A percentile compares a stretch with the other conserved stretches of the same genome.
These are phyloP conservation scores for Nomada fucata DNA, from an alignment of 2,888 invertebrate species.

Conservation along the genomic window DNA sequence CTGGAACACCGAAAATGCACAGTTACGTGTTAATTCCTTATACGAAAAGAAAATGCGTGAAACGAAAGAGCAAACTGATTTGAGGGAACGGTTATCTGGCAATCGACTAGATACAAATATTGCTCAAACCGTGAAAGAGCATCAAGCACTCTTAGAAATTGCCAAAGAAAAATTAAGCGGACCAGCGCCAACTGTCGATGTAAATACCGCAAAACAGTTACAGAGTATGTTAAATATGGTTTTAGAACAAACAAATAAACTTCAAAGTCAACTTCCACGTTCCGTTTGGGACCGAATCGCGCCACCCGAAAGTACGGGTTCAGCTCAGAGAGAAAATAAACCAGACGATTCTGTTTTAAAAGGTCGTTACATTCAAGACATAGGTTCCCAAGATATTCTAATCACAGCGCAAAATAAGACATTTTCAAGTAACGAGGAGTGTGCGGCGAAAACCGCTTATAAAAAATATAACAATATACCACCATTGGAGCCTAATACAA, in stretches of 20 bases:
- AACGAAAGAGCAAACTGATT: conserved; percentile 72
- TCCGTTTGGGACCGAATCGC: conserved; percentile 83
- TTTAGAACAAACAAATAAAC: conserved; percentile 80
- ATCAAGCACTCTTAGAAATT: conserved; percentile 76
- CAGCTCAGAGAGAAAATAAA: conserved; percentile 12
- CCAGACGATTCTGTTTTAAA: conserved; percentile 61
- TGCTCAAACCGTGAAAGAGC: conserved; percentile 78
- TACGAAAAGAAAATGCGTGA: conserved; percentile 75
- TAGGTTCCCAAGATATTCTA: conserved; percentile 74
- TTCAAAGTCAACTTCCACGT: conserved; percentile 79
- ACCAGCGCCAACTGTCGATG: conserved; percentile 73
- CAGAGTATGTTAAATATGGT: conserved; percentile 80
- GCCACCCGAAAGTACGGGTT: conserved; percentile 70
- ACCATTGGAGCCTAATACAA: conserved; percentile 67
- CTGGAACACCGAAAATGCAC: conserved; percentile 62
- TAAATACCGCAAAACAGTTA: conserved; percentile 79
- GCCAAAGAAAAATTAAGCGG: conserved; percentile 78
- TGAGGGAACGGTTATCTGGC: conserved; percentile 76
- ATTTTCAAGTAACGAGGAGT: conserved; percentile 55
- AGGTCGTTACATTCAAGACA: conserved; percentile 77
- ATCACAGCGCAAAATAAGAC: conserved; percentile 76
- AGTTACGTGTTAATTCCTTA: conserved; percentile 68
- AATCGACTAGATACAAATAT: conserved; percentile 75
- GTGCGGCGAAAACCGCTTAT: conserved; percentile 26
- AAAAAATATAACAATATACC: conserved; percentile 70